These are phyloP conservation scores for Bufotes viridis DNA, from an alignment of 2,797 vertebrate species.

Conservation along the genomic window DNA sequence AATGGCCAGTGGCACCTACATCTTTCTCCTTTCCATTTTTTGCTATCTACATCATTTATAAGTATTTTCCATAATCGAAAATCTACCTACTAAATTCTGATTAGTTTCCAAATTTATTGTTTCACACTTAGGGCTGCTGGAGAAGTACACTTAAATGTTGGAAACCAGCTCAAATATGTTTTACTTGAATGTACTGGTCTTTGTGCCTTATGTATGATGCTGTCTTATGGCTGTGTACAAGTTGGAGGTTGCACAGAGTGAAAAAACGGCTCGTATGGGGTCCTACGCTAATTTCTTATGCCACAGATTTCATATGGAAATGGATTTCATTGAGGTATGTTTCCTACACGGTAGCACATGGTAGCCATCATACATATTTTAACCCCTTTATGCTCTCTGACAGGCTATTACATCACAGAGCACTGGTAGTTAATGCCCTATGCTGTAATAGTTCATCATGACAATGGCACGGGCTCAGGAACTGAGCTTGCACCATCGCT, in stretches of 20 bases:
- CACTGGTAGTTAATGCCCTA: no score
- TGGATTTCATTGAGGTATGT: no score
- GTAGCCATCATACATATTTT: no score
- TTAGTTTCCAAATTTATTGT: background rate
- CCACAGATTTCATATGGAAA: background rate
- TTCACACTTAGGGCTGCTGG: background rate
- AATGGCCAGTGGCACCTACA: background rate
- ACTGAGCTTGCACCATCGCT: no score
- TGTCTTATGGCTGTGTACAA: background rate
- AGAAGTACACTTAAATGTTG: background rate
- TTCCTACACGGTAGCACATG: no score
- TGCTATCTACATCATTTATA: background rate
- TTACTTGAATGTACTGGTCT: background rate
- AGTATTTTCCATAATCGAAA: background rate
- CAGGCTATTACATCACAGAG: no score
- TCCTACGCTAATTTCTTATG: background rate
- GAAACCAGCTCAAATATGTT: background rate
- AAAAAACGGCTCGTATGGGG: background rate
- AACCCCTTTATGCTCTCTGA: no score
- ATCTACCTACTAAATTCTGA: background rate
- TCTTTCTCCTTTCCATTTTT: background rate
- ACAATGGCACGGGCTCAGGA: no score
- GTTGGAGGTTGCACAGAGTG: background rate
- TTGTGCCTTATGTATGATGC: background rate
- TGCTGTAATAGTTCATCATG: no score